These are phyloP conservation scores for Pristionchus mayeri DNA, from an alignment of 2,888 invertebrate species.

Conservation along the genomic window DNA sequence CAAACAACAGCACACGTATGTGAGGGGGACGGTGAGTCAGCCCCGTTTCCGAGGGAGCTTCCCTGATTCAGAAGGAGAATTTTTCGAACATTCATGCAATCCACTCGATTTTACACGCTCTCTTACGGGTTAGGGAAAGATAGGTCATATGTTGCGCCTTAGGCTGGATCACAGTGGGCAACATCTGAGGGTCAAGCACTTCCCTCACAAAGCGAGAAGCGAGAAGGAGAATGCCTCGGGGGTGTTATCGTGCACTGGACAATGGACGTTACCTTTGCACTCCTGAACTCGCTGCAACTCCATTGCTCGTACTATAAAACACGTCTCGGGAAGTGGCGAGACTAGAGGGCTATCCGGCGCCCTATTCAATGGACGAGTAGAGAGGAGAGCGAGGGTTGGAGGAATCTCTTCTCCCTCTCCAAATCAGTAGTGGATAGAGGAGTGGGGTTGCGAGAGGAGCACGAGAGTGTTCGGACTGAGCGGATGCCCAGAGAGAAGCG, in stretches of 20 bases:
- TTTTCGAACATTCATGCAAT: neutral
- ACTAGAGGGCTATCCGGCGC: slow-evolving; percentile 16
- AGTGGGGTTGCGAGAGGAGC: slow-evolving; percentile 7
- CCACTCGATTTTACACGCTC: too few relatives aligned
- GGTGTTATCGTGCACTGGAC: too few relatives aligned
- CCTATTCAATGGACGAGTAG: slow-evolving; percentile 28
- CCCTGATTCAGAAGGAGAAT: slow-evolving; percentile 11
- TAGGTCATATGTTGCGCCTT: too few relatives aligned
- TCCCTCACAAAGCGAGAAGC: too few relatives aligned
- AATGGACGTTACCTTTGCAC: neutral
- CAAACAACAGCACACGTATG: neutral
- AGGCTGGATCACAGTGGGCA: too few relatives aligned
- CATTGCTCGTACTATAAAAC: neutral
- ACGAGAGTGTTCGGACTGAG: slow-evolving; percentile 27
- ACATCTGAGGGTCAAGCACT: too few relatives aligned
- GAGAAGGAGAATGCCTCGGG: too few relatives aligned
- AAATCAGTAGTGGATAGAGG: slow-evolving; percentile 38
- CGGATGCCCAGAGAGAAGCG: slow-evolving; percentile 31
- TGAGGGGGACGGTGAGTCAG: slow-evolving; percentile 14
- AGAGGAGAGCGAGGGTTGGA: neutral
- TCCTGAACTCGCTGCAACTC: neutral
- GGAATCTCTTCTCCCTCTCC: slow-evolving; percentile 5
- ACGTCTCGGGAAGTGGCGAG: neutral
- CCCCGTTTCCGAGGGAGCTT: slow-evolving; percentile 3
- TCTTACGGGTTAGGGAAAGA: too few relatives aligned